These are phyloP conservation scores for Vulpes vulpes DNA, from an alignment of 2,113 vertebrate genomes.

Conservation along the genomic window DNA sequence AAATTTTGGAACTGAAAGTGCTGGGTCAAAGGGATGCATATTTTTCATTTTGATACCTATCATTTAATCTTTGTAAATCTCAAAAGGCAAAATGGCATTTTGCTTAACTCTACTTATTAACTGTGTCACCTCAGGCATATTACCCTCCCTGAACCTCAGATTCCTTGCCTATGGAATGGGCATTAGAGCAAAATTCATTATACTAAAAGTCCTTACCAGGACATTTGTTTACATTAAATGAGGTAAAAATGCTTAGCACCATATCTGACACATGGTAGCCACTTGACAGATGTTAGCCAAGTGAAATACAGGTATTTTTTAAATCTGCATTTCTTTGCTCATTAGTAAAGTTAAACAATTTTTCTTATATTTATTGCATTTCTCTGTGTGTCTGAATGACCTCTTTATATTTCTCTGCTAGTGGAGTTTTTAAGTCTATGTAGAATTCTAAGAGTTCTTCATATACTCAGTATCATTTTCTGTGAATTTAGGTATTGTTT, in stretches of 20 bases:
- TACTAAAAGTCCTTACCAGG: background rate
- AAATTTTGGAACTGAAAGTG: slow-evolving; percentile 13
- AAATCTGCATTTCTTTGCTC: background rate
- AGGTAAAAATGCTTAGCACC: background rate
- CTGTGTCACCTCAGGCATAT: background rate
- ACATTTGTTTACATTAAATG: background rate
- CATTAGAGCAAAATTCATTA: background rate
- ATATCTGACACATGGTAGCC: background rate
- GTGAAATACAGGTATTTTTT: background rate
- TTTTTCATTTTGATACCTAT: slow-evolving; percentile 16
- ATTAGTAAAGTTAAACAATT: background rate
- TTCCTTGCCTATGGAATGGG: background rate
- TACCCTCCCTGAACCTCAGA: background rate
- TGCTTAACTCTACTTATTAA: slow-evolving; percentile 10
- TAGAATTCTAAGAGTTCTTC: background rate
- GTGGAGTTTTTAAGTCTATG: background rate
- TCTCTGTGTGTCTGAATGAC: background rate
- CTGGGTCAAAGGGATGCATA: background rate
- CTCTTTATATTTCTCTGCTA: background rate
- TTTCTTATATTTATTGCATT: background rate
- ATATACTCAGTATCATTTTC: background rate
- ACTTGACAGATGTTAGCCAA: slow-evolving; percentile 9
- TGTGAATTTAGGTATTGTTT: slow-evolving; percentile 37
- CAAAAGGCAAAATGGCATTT: slow-evolving; percentile 25
- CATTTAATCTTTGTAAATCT: slow-evolving; percentile 54